These are phyloP conservation scores for Ranitomeya variabilis DNA, from an alignment of 2,113 vertebrate genomes.

Conservation along the genomic window DNA sequence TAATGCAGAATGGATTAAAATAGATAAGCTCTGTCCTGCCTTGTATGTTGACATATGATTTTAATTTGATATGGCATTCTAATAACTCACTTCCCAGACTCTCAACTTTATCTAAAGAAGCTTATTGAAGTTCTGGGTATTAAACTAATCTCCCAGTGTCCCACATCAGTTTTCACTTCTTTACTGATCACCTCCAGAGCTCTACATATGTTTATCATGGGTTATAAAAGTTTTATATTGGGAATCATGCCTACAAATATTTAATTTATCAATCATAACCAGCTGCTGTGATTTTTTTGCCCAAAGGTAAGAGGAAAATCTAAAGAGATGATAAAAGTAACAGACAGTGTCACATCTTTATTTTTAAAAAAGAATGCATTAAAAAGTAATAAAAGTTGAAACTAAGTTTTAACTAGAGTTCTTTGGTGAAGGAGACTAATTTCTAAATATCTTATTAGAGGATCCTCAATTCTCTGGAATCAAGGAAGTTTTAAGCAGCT, in stretches of 20 bases:
- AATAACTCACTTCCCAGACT: constrained; percentile 4
- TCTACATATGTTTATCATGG: neutral
- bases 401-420: neutral
- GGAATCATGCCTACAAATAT: neutral
- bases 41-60: constrained; percentile 34
- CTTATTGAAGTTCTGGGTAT: constrained; percentile 36
- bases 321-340: no score
- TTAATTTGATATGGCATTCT: constrained; percentile 37
- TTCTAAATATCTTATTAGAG: neutral
- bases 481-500: neutral
- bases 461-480: neutral
- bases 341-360: neutral
- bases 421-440: neutral
- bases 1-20: constrained; percentile 31
- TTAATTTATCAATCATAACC: neutral
- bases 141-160: constrained; percentile 38
- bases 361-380: neutral
- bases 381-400: neutral
- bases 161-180: constrained; percentile 30
- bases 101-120: constrained; percentile 43
- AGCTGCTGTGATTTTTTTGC: neutral
- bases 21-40: constrained; percentile 42
- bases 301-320: no score
- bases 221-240: neutral
- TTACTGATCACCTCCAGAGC: constrained; percentile 13